Evolutionary conservation across 2,797 vertebrate genomes (phyloP).

Genomic region (Anabacerthia variegaticeps): DNA sequence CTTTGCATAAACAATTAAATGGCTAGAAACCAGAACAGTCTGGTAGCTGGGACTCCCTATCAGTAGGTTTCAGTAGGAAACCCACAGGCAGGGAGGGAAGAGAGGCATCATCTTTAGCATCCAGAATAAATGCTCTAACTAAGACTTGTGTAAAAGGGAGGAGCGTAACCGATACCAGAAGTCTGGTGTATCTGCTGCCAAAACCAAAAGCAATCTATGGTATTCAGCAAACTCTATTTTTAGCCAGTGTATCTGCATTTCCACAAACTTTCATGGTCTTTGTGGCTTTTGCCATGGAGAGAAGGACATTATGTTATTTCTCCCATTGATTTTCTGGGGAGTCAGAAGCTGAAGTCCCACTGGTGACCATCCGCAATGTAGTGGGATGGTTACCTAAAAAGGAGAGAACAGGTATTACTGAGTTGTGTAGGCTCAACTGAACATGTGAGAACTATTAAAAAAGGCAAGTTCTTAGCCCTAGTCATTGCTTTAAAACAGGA

Average conservation of each 20-base stretch:
- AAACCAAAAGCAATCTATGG: constrained; percentile 32
- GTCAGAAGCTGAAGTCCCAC: background rate
- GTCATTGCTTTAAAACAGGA: background rate
- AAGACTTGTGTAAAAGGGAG: background rate
- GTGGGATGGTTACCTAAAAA: constrained; percentile 11
- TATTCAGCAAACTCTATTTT: constrained; percentile 28
- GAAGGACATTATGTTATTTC: background rate
- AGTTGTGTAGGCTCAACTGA: background rate
- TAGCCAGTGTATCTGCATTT: constrained; percentile 1
- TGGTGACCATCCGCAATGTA: background rate
- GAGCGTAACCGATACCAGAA: background rate
- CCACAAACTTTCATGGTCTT: constrained; percentile 1
- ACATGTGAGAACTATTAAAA: background rate
- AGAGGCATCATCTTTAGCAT: background rate
- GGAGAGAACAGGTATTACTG: background rate
- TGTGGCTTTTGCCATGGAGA: constrained; percentile 10
- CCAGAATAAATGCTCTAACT: background rate
- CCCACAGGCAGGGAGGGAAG: background rate
- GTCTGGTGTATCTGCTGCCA: constrained; percentile 7
- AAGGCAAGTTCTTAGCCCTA: background rate
- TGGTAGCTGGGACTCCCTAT: background rate
- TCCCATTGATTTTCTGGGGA: constrained; percentile 3
- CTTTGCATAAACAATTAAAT: background rate
- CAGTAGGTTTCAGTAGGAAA: background rate
- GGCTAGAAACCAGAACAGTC: background rate